Conservation (phyloP, 2,113 vertebrate genomes). For the Petromus typicus region DNA sequence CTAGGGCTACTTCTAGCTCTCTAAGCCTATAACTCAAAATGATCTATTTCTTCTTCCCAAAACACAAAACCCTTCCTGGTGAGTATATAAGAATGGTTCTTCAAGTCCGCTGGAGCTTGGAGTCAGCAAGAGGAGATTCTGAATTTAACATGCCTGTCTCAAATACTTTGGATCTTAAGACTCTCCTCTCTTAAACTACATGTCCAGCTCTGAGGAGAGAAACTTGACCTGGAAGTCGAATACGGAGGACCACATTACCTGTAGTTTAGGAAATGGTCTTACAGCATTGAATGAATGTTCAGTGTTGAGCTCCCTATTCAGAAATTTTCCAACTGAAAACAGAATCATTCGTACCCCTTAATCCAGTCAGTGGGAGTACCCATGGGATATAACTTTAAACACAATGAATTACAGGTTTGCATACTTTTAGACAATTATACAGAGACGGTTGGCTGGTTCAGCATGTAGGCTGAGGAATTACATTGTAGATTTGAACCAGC, state of each 20-base stretch:
- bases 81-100: slow-evolving; percentile 15
- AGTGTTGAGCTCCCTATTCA: neutral
- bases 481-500: slow-evolving; percentile 7
- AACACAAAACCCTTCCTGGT: neutral
- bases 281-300: slow-evolving; percentile 18
- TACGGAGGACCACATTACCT: neutral
- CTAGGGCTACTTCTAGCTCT: neutral
- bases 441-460: slow-evolving; percentile 37
- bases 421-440: slow-evolving; percentile 48
- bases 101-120: neutral
- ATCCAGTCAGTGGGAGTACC: slow-evolving; percentile 13
- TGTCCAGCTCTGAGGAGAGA: slow-evolving; percentile 17
- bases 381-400: slow-evolving; percentile 42
- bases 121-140: slow-evolving; percentile 10
- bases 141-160: slow-evolving; percentile 4
- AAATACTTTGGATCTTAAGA: neutral
- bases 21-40: slow-evolving; percentile 33
- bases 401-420: slow-evolving; percentile 42
- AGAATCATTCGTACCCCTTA: neutral
- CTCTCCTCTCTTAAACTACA: neutral
- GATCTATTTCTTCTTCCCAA: neutral
- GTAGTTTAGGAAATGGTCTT: slow-evolving; percentile 1
- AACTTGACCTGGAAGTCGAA: neutral
- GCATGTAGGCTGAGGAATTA: slow-evolving; percentile 41
- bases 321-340: neutral